Conservation (phyloP, 2,113 vertebrate genomes). For the Neomonachus schauinslandi region DNA sequence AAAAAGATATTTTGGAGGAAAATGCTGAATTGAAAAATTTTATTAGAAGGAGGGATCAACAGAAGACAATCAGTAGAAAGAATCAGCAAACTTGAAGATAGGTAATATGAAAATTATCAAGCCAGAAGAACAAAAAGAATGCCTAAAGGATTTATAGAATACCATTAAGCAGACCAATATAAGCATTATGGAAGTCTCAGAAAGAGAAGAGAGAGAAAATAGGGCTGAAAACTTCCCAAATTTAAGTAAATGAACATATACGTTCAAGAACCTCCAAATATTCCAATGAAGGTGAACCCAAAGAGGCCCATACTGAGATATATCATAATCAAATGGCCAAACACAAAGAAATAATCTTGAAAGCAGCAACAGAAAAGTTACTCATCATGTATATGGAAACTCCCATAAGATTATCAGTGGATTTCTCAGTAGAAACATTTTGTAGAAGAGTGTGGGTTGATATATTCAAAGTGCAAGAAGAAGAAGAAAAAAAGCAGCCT, state of each 20-base stretch:
- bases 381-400: background rate
- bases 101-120: background rate
- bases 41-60: background rate
- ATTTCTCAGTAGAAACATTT: background rate
- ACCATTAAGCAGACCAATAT: background rate
- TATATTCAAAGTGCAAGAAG: background rate
- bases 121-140: background rate
- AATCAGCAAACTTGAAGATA: background rate
- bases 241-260: background rate
- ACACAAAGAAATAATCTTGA: slow-evolving; percentile 3
- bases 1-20: background rate
- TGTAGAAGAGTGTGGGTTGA: background rate
- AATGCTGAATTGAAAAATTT: background rate
- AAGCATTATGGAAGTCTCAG: background rate
- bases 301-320: background rate
- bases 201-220: background rate
- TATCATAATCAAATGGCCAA: background rate
- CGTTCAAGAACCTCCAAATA: background rate
- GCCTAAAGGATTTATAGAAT: background rate
- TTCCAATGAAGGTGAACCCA: background rate
- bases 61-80: slow-evolving; percentile 14
- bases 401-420: background rate
- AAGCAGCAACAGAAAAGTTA: background rate
- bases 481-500: background rate
- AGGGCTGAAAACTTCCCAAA: background rate